phyloP scores from a whole-genome alignment of 1,140 invertebrate genomes.

The Meloidogyne chitwoodi region DNA sequence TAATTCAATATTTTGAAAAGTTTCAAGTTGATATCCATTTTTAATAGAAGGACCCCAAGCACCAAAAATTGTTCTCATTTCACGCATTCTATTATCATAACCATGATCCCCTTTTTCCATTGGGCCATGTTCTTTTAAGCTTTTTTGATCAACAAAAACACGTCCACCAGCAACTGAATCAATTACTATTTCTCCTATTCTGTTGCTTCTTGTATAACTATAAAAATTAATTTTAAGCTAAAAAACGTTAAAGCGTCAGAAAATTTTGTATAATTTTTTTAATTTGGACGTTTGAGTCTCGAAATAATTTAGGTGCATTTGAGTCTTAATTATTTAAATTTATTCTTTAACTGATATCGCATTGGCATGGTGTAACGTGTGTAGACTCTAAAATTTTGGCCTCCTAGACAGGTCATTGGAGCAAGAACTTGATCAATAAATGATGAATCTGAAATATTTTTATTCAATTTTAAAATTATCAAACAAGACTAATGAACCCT shows the following conservation, averaged over 20 bases:
- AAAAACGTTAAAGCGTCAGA: too few species aligned
- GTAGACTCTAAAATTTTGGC: constrained; percentile 17
- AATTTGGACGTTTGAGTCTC: too few species aligned
- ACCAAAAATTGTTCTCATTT: constrained; percentile 52
- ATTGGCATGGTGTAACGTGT: constrained; percentile 16
- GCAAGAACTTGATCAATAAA: constrained; percentile 4
- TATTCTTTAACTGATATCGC: constrained; percentile 2
- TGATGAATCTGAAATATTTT: neutral
- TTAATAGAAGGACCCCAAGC: constrained; percentile 45
- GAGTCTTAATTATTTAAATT: neutral
- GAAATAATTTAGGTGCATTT: too few species aligned
- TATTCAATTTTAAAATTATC: neutral
- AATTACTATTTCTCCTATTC: constrained; percentile 23
- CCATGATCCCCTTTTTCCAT: constrained; percentile 18
- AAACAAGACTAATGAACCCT: neutral
- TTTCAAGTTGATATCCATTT: constrained; percentile 21
- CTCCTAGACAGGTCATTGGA: constrained; percentile 9
- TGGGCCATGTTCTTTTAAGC: constrained; percentile 6
- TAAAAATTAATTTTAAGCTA: neutral
- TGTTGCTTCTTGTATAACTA: constrained; percentile 5
- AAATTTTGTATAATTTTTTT: too few species aligned
- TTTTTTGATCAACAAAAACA: neutral
- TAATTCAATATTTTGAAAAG: constrained; percentile 53
- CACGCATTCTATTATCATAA: constrained; percentile 26
- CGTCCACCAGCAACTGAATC: constrained; percentile 10